Percentiles rank a stretch among this genome's conserved stretches.
Conservation (phyloP, 2,113 vertebrate species). For the Phrynosoma platyrhinos region DNA sequence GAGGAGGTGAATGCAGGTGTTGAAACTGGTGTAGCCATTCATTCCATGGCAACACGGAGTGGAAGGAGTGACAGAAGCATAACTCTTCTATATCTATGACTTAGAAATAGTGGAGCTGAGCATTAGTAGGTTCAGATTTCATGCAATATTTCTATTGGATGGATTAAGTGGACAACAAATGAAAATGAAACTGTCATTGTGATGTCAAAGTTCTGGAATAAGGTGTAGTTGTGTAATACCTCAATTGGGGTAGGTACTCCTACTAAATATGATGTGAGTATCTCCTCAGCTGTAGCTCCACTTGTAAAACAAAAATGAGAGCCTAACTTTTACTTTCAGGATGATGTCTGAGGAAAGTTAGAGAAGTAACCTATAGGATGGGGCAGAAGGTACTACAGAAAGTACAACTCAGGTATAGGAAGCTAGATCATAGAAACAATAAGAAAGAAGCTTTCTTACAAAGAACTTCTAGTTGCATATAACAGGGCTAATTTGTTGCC, state of each 20-base stretch:
- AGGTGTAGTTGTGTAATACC: no score
- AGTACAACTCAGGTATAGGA: neutral
- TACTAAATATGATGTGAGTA: no score
- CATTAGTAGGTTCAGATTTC: neutral
- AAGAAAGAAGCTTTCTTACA: neutral
- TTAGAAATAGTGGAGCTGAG: neutral
- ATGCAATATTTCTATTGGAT: neutral
- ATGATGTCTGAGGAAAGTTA: neutral
- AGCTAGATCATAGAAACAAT: no score
- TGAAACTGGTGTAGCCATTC: neutral
- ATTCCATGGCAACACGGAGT: neutral
- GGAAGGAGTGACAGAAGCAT: neutral
- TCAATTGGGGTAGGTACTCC: no score
- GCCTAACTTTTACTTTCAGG: neutral
- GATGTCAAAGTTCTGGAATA: no score
- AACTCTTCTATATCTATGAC: neutral
- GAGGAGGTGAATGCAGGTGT: neutral
- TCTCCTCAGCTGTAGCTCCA: no score
- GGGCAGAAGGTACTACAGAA: neutral
- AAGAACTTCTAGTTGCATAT: no score
- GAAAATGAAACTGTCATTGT: no score
- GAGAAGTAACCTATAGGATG: neutral
- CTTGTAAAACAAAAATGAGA: neutral
- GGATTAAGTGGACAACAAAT: neutral
- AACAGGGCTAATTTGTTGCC: neutral